Conservation (phyloP, 2,888 invertebrate species). For the Folsomia manolachei region DNA sequence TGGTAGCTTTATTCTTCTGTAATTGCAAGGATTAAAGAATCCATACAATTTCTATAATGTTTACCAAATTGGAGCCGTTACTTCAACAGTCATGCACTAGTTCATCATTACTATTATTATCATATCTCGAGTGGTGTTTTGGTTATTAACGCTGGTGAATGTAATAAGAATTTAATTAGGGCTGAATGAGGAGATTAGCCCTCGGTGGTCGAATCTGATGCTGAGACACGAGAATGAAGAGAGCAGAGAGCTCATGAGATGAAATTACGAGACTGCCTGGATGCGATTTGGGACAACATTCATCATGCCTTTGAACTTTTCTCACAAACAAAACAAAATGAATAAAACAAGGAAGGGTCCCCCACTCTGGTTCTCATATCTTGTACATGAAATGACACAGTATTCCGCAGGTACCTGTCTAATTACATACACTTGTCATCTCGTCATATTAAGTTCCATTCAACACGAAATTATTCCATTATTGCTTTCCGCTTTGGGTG, state of each 20-base stretch:
- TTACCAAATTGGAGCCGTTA: too few species aligned
- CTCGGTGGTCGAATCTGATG: too few species aligned
- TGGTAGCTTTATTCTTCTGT: too few species aligned
- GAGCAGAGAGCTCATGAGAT: too few species aligned
- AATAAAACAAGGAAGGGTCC: background rate
- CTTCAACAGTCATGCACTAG: too few species aligned
- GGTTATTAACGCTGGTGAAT: background rate
- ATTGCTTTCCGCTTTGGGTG: background rate
- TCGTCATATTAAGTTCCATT: constrained; percentile 6
- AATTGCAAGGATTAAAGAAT: too few species aligned
- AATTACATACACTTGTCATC: constrained; percentile 8
- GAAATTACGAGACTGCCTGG: too few species aligned
- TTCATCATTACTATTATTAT: too few species aligned
- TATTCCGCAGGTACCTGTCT: background rate
- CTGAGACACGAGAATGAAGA: too few species aligned
- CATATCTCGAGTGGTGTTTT: too few species aligned
- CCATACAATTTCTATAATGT: too few species aligned
- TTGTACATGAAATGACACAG: background rate
- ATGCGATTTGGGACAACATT: too few species aligned
- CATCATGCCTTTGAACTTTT: background rate
- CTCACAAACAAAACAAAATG: background rate
- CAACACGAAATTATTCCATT: background rate
- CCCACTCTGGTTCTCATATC: background rate
- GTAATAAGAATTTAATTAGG: constrained; percentile 10
- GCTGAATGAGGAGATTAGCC: background rate